These are phyloP conservation scores for Oryctes rhinoceros DNA, from an alignment of 1,140 invertebrate genomes.

Conservation along the genomic window DNA sequence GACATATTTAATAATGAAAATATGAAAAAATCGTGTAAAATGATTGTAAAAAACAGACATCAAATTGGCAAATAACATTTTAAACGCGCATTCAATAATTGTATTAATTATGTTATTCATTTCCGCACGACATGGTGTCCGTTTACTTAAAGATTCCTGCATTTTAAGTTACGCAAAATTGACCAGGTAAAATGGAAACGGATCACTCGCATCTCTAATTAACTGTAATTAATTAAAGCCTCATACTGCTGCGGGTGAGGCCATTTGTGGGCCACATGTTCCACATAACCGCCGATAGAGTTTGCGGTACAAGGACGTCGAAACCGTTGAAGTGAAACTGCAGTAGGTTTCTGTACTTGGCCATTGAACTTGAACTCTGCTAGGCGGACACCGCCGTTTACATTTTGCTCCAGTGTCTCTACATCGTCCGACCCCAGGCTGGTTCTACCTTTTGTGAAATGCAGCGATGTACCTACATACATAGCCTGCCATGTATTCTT, in stretches of 20 bases:
- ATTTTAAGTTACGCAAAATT: too few relatives aligned
- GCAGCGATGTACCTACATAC: background rate
- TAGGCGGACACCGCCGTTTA: background rate
- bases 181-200: too few relatives aligned
- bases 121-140: too few relatives aligned
- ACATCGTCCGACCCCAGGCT: background rate
- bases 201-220: too few relatives aligned
- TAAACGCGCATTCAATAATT: too few relatives aligned
- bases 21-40: too few relatives aligned
- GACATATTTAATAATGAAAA: too few relatives aligned
- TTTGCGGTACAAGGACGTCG: constrained; percentile 28
- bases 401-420: background rate
- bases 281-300: background rate
- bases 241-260: background rate
- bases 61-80: too few relatives aligned
- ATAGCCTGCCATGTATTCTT: background rate
- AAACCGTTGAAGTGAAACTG: constrained; percentile 33
- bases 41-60: too few relatives aligned
- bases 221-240: too few relatives aligned
- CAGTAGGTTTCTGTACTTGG: constrained; percentile 35
- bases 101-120: too few relatives aligned
- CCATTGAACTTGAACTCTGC: constrained; percentile 32
- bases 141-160: too few relatives aligned
- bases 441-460: constrained; percentile 7
- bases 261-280: background rate